Percentiles rank a stretch among this genome's conserved stretches.
Conservation (phyloP, 2,113 vertebrate genomes). For the Aepyceros melampus region DNA sequence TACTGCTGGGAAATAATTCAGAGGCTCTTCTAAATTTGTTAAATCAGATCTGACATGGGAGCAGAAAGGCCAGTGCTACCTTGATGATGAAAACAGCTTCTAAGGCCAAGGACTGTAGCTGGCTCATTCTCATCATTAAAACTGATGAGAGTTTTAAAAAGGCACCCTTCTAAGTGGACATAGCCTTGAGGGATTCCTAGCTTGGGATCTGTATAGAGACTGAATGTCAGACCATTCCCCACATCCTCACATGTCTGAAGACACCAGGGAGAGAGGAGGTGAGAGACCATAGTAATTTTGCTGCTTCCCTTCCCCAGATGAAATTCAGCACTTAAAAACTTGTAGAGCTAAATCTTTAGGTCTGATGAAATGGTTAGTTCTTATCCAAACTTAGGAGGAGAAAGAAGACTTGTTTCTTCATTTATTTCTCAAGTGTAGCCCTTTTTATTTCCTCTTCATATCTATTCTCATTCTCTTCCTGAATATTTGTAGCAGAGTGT, state of each 20-base stretch:
- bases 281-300: neutral
- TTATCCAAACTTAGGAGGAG: neutral
- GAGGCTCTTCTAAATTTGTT: neutral
- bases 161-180: neutral
- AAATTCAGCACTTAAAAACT: neutral
- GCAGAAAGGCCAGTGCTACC: neutral
- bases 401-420: neutral
- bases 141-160: neutral
- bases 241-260: neutral
- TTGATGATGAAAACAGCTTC: neutral
- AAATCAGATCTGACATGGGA: neutral
- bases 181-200: neutral
- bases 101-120: neutral
- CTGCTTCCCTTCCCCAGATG: neutral
- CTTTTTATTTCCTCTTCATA: neutral
- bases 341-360: neutral
- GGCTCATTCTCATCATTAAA: neutral
- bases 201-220: too few species aligned
- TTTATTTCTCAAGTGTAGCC: neutral
- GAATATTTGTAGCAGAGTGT: neutral
- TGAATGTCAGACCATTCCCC: neutral
- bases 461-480: neutral
- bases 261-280: neutral
- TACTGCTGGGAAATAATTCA: slow-evolving; percentile 1
- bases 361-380: neutral